Conservation (phyloP, 1,140 invertebrate species). For the Leptinotarsa undecemlineata region DNA sequence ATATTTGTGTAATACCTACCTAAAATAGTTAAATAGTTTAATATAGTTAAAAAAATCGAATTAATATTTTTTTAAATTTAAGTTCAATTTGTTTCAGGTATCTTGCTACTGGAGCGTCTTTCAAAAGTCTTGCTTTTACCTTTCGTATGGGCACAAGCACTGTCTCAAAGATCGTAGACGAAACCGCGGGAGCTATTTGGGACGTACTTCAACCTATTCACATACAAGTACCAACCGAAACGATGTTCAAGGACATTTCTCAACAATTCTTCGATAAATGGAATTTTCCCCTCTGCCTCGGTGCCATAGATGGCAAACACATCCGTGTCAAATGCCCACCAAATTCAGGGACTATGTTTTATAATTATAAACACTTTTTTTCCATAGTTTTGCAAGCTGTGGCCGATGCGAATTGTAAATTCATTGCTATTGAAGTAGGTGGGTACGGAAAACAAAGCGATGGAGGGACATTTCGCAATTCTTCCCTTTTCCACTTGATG, state of each 20-base stretch:
- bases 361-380: conserved; percentile 57
- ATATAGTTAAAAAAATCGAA: too few species aligned
- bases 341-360: conserved; percentile 51
- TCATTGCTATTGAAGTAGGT: conserved; percentile 57
- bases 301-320: conserved; percentile 58
- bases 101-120: conserved; percentile 14
- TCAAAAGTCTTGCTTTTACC: conserved; percentile 16
- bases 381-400: conserved; percentile 57
- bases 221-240: conserved; percentile 14
- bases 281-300: conserved; percentile 50
- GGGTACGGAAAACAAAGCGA: conserved; percentile 54
- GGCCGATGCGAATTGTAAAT: conserved; percentile 57
- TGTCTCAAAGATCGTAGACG: conserved; percentile 8
- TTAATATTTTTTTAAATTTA: too few species aligned
- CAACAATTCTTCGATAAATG: conserved; percentile 1
- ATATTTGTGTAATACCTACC: neutral
- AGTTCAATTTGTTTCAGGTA: neutral
- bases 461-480: conserved; percentile 27
- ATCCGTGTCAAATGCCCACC: conserved; percentile 48
- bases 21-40: conserved; percentile 2
- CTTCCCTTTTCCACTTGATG: conserved; percentile 23
- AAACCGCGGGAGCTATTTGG: conserved; percentile 20
- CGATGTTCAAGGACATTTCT: conserved; percentile 33
- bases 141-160: conserved; percentile 17
- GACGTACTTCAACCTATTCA: too few species aligned